These are phyloP conservation scores for Pemphredon lugubris DNA, from an alignment of 2,888 invertebrate species.

Conservation along the genomic window DNA sequence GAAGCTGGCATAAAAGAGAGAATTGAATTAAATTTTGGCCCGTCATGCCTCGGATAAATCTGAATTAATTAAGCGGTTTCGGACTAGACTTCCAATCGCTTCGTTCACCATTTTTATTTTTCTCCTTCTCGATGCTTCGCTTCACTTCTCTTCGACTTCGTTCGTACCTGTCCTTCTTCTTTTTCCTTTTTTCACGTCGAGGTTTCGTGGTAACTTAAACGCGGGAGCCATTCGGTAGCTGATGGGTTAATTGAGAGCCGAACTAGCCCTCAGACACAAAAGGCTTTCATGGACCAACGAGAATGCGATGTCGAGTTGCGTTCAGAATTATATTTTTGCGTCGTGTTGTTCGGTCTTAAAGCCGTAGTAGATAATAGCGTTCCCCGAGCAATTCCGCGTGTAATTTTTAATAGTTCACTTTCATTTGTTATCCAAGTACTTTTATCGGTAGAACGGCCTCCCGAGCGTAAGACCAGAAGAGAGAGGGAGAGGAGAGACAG, in stretches of 20 bases:
- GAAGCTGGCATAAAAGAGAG: conserved; percentile 61
- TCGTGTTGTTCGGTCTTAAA: conserved; percentile 4
- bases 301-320: conserved; percentile 51
- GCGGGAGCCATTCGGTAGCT: conserved; percentile 78
- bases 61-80: conserved; percentile 80
- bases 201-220: conserved; percentile 70
- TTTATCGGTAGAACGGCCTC: too few species aligned
- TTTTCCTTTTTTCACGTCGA: conserved; percentile 58
- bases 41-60: conserved; percentile 80
- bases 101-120: conserved; percentile 36
- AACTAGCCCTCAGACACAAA: conserved; percentile 72
- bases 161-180: conserved; percentile 50
- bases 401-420: neutral
- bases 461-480: neutral
- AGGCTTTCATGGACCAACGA: conserved; percentile 63
- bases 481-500: neutral
- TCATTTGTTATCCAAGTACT: too few species aligned
- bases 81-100: conserved; percentile 63
- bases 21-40: conserved; percentile 74
- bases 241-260: conserved; percentile 78
- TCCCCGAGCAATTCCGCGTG: too few species aligned
- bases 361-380: neutral
- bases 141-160: conserved; percentile 34
- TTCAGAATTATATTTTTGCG: conserved; percentile 4
- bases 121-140: conserved; percentile 21